These are phyloP conservation scores for Carlito syrichta DNA, from an alignment of 2,113 vertebrate species.

Conservation along the genomic window DNA sequence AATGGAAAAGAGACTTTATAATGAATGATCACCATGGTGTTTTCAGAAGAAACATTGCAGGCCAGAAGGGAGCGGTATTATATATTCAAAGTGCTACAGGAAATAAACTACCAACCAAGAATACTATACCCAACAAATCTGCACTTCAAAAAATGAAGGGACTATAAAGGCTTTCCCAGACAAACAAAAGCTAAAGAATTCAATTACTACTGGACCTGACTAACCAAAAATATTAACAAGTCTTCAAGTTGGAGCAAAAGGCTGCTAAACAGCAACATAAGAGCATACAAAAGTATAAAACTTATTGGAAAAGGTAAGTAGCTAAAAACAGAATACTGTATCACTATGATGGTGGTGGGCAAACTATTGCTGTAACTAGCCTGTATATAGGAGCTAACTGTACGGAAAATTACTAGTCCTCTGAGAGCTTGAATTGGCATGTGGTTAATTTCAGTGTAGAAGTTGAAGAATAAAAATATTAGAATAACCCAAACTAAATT, in stretches of 20 bases:
- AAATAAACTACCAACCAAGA: not conserved
- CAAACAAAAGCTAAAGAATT: not conserved
- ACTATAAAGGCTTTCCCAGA: not conserved
- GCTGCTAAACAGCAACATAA: not conserved
- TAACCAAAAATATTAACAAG: not conserved
- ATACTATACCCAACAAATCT: not conserved
- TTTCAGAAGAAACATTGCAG: not conserved
- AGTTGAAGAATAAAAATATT: not conserved
- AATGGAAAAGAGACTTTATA: not conserved
- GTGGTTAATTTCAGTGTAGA: not conserved
- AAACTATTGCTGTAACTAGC: too few species aligned
- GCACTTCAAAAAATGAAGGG: not conserved
- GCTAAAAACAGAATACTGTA: not conserved
- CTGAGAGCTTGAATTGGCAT: too few species aligned
- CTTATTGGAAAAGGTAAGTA: not conserved
- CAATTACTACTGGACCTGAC: not conserved
- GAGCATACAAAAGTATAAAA: not conserved
- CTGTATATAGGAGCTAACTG: too few species aligned
- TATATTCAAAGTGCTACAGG: not conserved
- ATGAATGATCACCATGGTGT: too few species aligned
- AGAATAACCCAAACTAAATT: not conserved
- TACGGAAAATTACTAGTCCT: too few species aligned
- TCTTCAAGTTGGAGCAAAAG: not conserved
- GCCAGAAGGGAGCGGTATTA: not conserved
- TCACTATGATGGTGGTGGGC: not conserved